Base-by-base conservation (phyloP, 2,888 invertebrate species). In the Cyaniris semiargus region DNA sequence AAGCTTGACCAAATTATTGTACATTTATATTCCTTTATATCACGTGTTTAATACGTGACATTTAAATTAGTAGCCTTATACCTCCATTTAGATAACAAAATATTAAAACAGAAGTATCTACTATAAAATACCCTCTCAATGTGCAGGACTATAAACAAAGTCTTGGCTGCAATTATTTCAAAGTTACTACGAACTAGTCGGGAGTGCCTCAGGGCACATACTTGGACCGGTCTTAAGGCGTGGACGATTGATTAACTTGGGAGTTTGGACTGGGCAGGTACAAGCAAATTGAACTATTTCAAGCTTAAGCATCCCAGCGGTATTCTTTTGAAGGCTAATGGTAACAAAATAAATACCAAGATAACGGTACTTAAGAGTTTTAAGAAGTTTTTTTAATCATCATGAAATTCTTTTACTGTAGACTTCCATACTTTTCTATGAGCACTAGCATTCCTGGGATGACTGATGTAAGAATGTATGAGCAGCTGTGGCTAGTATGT, bases 171-270 rank as follows among this genome's bases (percentile, higher is more conserved):
- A 66, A 31, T 66, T 66, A 66, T 27, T 27, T 66, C 15, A 18
- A 31, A 66, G 15, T 31, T 66, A 66, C 27, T 27, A 31, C 27
- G 7, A 74, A 74, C 48, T 74, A n/a, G 72, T 74, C 53, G 44
- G 44, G 27, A 27, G 74, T 74, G 48, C 48, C 71, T n/a, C 23
- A 21, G 3, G 74, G 48, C 70, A 76, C 79, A 72, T 38, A 38
- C 44, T 21, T 21, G 72, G 44, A 72, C 72, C 72, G 72, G 72
- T 72, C 72, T 38, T 13, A 23, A n/a, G 72, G 44, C 53, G 74
- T 74, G 74, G 74, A 74, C 53, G 53, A 74, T 74, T 48, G 74
- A 74, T 74, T 21, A 15, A 66, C 66, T 66, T 66, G 66, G 60
- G 60, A 23, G 21, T 58, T 6, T 1, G 58, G 0, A 58, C 3